phyloP scores from a whole-genome alignment of 2,797 vertebrate species.

The Centropyge bicolor region DNA sequence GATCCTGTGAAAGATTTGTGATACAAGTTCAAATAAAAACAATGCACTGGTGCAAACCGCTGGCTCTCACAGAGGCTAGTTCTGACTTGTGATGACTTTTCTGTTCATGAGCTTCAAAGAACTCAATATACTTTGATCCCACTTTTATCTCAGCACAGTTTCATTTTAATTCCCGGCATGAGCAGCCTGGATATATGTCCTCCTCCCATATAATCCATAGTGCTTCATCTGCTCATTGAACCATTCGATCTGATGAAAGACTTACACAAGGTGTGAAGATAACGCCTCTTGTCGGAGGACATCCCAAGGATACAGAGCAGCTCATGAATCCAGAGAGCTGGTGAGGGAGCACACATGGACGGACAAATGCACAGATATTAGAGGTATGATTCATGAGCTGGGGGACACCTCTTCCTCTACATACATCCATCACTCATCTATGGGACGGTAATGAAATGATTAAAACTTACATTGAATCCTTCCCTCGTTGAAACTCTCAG shows the following conservation, averaged over 20 bases:
- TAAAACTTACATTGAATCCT: conserved; percentile 24
- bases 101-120: neutral
- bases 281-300: conserved; percentile 27
- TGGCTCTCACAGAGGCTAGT: no score
- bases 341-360: neutral
- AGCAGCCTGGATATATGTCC: neutral
- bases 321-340: conserved; percentile 26
- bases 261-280: conserved; percentile 34
- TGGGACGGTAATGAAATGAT: conserved; percentile 17
- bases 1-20: neutral
- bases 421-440: conserved; percentile 19
- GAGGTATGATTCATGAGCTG: conserved; percentile 5
- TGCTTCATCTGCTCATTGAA: neutral
- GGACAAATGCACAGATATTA: neutral
- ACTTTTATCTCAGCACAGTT: neutral
- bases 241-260: neutral
- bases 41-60: no score
- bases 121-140: neutral
- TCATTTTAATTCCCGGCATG: neutral
- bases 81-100: no score
- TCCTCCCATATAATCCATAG: neutral
- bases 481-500: neutral
- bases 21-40: no score
- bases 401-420: neutral
- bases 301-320: conserved; percentile 32